Conservation (phyloP, 1,140 invertebrate genomes). For the Choristoneura fumiferana region DNA sequence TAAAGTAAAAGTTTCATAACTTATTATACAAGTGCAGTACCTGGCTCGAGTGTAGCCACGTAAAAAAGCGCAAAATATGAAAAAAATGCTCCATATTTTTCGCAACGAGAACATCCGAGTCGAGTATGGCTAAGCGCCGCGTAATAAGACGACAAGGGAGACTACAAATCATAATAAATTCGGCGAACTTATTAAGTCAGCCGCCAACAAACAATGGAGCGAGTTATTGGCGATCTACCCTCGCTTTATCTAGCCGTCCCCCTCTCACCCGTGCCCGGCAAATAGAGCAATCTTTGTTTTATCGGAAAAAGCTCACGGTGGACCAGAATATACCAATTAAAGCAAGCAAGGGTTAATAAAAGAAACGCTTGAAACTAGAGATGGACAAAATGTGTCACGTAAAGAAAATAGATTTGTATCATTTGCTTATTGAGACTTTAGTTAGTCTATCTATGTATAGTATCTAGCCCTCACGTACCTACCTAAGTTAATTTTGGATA, state of each 20-base stretch:
- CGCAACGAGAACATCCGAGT: conserved; percentile 33
- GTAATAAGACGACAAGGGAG: conserved; percentile 63
- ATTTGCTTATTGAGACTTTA: too few relatives aligned
- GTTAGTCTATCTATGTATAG: too few relatives aligned
- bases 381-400: too few relatives aligned
- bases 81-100: conserved; percentile 26
- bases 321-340: conserved; percentile 60
- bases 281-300: conserved; percentile 59
- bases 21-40: conserved; percentile 6
- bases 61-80: conserved; percentile 8
- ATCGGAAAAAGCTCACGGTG: conserved; percentile 63
- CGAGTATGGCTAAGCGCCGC: conserved; percentile 47
- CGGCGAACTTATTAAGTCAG: conserved; percentile 73
- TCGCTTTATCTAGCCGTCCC: conserved; percentile 54
- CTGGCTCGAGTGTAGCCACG: neutral
- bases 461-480: too few relatives aligned
- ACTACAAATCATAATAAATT: conserved; percentile 73
- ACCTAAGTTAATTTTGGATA: too few relatives aligned
- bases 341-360: conserved; percentile 30
- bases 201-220: conserved; percentile 73
- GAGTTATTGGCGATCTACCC: conserved; percentile 73
- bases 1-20: neutral
- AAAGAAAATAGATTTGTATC: too few relatives aligned
- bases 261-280: conserved; percentile 43
- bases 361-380: neutral